These are phyloP conservation scores for Lepilemur septentrionalis DNA, from an alignment of 2,797 vertebrate species.

Conservation along the genomic window DNA sequence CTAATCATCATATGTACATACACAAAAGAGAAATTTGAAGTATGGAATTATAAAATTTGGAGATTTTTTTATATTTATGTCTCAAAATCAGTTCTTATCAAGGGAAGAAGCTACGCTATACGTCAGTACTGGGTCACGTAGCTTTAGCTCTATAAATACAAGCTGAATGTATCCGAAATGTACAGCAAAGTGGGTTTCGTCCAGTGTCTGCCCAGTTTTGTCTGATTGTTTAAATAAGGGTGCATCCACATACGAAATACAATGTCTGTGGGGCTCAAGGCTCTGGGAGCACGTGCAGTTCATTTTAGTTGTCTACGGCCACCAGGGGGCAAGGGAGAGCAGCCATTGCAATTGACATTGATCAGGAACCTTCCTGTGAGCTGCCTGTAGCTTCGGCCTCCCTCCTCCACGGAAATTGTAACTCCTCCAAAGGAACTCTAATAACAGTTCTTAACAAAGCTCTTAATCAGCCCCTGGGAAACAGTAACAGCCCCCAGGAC, in stretches of 20 bases:
- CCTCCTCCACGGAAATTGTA: background rate
- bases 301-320: background rate
- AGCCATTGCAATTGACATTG: background rate
- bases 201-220: background rate
- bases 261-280: background rate
- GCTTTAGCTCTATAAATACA: background rate
- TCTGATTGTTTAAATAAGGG: background rate
- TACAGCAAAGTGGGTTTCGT: background rate
- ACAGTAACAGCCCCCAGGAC: background rate
- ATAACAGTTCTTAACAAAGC: background rate
- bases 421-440: slow-evolving; percentile 13
- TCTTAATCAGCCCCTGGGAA: background rate
- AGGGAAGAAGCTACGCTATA: background rate
- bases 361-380: background rate
- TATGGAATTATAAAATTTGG: background rate
- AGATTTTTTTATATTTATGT: background rate
- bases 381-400: background rate
- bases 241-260: background rate
- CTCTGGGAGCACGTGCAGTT: background rate
- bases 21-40: background rate
- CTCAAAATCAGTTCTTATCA: background rate
- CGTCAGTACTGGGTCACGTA: background rate
- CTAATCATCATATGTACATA: background rate
- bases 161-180: background rate
- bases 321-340: slow-evolving; percentile 62